Conservation (phyloP, 2,797 vertebrate genomes). For the Sebastes minor region DNA sequence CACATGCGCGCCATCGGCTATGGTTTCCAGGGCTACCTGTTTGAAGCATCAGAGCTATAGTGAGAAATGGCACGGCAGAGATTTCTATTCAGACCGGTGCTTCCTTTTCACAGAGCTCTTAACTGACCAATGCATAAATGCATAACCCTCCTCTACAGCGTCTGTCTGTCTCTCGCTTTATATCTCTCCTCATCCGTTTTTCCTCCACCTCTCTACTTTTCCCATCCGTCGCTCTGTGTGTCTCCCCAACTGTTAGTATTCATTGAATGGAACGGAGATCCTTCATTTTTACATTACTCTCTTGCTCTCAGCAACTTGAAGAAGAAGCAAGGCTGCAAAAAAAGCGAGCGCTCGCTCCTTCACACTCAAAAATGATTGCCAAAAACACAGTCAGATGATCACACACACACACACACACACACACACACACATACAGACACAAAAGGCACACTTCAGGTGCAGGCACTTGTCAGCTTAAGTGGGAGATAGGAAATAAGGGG, state of each 20-base stretch:
- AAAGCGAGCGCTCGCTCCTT: neutral
- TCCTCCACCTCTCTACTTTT: constrained; percentile 34
- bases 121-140: constrained; percentile 75
- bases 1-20: constrained; percentile 24
- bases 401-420: neutral
- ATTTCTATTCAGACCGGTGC: constrained; percentile 68
- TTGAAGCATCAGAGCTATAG: constrained; percentile 60
- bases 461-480: constrained; percentile 61
- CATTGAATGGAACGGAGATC: constrained; percentile 34
- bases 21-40: constrained; percentile 75
- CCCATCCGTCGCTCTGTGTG: neutral
- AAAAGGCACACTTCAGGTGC: constrained; percentile 24
- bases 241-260: constrained; percentile 43
- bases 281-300: constrained; percentile 57
- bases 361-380: constrained; percentile 23
- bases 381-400: constrained; percentile 26
- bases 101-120: constrained; percentile 55
- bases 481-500: constrained; percentile 65
- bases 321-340: constrained; percentile 29
- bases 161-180: constrained; percentile 46
- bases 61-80: constrained; percentile 67
- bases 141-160: constrained; percentile 49
- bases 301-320: constrained; percentile 44
- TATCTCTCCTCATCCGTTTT: constrained; percentile 15
- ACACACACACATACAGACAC: neutral